A percentile compares a stretch with the other conserved stretches of the same genome.
These are phyloP conservation scores for Anoplolepis gracilipes DNA, from an alignment of 1,140 invertebrate species.

Conservation along the genomic window DNA sequence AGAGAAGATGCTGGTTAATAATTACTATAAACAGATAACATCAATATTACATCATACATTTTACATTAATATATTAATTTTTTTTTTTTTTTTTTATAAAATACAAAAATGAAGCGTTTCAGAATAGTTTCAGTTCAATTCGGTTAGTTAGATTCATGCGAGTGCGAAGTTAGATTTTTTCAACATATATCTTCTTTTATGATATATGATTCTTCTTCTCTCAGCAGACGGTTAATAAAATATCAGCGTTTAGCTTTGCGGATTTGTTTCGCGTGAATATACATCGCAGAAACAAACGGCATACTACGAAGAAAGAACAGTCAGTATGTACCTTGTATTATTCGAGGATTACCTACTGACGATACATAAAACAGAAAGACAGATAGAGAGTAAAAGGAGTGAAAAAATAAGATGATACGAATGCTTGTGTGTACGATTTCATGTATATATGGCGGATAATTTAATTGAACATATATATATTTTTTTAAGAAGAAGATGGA, in stretches of 20 bases:
- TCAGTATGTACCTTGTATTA: constrained; percentile 65
- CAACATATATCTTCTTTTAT: background rate
- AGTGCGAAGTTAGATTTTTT: background rate
- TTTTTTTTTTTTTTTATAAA: background rate
- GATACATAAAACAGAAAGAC: constrained; percentile 62
- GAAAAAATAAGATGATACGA: constrained; percentile 46
- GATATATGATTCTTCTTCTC: constrained; percentile 45
- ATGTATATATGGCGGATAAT: constrained; percentile 56
- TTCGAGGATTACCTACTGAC: constrained; percentile 73
- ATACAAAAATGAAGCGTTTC: background rate
- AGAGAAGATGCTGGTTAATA: constrained; percentile 46
- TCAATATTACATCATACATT: background rate
- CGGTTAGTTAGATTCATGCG: constrained; percentile 24
- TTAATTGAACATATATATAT: background rate
- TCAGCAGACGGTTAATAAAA: constrained; percentile 52
- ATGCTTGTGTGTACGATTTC: constrained; percentile 54
- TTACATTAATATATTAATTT: constrained; percentile 11
- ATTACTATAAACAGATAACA: background rate
- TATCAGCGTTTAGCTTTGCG: constrained; percentile 73
- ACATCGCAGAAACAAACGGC: constrained; percentile 69
- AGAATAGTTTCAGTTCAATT: background rate
- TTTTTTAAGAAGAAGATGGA: background rate
- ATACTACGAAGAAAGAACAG: constrained; percentile 66
- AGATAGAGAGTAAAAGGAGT: constrained; percentile 55
- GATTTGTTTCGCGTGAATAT: constrained; percentile 70